Evolutionary conservation across 2,113 vertebrate species (phyloP).

Genomic region (Motacilla tschutschensis): DNA sequence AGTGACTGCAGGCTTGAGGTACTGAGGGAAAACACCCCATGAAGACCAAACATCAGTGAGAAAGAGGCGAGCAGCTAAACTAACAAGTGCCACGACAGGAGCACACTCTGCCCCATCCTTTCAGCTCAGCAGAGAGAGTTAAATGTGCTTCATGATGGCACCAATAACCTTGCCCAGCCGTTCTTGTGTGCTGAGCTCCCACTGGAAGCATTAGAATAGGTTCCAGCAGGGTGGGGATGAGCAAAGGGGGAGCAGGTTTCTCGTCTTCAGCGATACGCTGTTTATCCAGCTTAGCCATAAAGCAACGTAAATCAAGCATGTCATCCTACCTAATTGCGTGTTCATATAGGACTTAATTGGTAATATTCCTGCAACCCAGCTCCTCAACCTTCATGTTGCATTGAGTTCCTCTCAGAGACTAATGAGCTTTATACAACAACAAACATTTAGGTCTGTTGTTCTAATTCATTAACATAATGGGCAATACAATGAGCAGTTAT

Average conservation of each 20-base stretch:
- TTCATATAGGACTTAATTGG: slow-evolving; percentile 73
- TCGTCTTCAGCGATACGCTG: not conserved
- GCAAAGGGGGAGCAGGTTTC: slow-evolving; percentile 24
- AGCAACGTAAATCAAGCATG: slow-evolving; percentile 70
- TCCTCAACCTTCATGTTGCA: slow-evolving; percentile 50
- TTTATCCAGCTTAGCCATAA: slow-evolving; percentile 68
- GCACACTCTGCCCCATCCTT: not conserved
- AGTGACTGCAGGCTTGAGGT: not conserved
- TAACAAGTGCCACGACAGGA: not conserved
- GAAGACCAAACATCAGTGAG: not conserved
- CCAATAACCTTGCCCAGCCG: not conserved
- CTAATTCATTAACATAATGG: slow-evolving; percentile 74
- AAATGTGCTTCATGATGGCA: not conserved
- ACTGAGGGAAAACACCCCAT: not conserved
- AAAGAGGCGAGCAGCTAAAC: not conserved
- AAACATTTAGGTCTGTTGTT: slow-evolving; percentile 69
- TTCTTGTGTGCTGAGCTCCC: not conserved
- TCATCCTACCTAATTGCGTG: slow-evolving; percentile 68
- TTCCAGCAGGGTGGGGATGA: slow-evolving; percentile 43
- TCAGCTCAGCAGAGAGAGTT: not conserved
- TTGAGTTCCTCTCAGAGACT: slow-evolving; percentile 46
- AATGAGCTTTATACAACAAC: slow-evolving; percentile 68
- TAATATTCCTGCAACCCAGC: slow-evolving; percentile 55
- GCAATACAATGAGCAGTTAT: slow-evolving; percentile 58
- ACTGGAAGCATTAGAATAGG: not conserved